These are phyloP conservation scores for Synergus japonicus DNA, from an alignment of 2,888 invertebrate genomes.

Conservation along the genomic window DNA sequence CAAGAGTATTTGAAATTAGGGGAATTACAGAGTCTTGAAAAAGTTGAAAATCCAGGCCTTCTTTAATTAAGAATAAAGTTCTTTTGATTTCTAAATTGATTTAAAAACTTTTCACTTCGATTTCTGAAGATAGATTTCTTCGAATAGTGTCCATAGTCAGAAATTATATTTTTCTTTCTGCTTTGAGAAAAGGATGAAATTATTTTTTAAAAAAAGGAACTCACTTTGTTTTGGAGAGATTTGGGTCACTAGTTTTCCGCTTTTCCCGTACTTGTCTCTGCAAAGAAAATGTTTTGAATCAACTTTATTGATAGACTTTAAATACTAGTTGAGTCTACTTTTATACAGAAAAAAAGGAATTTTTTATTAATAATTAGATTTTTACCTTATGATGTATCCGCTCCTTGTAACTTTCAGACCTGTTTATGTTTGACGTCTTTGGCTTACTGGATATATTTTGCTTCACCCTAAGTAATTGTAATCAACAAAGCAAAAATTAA, in stretches of 20 bases:
- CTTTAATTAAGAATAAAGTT: background rate
- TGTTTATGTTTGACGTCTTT: conserved; percentile 79
- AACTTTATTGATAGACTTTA: background rate
- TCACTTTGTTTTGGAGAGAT: conserved; percentile 85
- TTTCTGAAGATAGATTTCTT: background rate
- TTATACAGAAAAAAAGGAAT: background rate
- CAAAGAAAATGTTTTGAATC: conserved; percentile 64
- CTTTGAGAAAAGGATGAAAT: background rate
- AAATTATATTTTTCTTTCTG: background rate
- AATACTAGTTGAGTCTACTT: background rate
- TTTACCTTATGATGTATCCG: conserved; percentile 80
- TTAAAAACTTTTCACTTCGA: background rate
- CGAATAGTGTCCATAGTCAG: background rate
- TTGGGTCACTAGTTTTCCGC: conserved; percentile 89
- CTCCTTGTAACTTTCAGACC: conserved; percentile 87
- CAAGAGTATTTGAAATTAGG: background rate
- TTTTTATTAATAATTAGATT: conserved; percentile 33
- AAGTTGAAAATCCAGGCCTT: background rate
- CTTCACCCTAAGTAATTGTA: conserved; percentile 71
- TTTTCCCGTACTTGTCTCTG: conserved; percentile 84
- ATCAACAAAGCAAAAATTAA: conserved; percentile 62
- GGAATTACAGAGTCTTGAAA: background rate
- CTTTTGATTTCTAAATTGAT: background rate
- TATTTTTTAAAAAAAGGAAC: conserved; percentile 65
- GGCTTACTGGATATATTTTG: conserved; percentile 77